Percentiles rank a stretch among this genome's conserved stretches.
These are phyloP conservation scores for Blastobasis adustella DNA, from an alignment of 2,888 invertebrate genomes.

Conservation along the genomic window DNA sequence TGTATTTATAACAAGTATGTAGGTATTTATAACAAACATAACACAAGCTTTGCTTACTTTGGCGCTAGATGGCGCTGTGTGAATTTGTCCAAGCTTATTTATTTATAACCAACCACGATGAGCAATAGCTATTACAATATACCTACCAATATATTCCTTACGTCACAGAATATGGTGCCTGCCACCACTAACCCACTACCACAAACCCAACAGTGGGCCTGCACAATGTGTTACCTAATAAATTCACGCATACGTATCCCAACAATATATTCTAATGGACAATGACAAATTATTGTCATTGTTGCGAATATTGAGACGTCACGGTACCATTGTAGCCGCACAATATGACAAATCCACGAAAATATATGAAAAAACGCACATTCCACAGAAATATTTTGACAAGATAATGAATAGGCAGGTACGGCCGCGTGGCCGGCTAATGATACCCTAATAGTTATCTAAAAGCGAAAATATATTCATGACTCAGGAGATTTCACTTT, in stretches of 20 bases:
- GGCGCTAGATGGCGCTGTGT: no score
- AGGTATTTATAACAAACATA: no score
- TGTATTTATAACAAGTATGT: no score
- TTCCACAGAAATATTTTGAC: constrained; percentile 69
- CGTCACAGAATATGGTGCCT: no score
- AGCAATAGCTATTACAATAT: no score
- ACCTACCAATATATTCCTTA: no score
- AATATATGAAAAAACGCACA: constrained; percentile 35
- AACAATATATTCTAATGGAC: constrained; percentile 70
- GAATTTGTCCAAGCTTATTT: no score
- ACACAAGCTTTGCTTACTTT: no score
- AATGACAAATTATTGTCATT: constrained; percentile 70
- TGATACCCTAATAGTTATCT: constrained; percentile 51
- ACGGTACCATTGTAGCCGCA: constrained; percentile 44
- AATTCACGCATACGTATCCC: constrained; percentile 15
- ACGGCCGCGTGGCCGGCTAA: constrained; percentile 47
- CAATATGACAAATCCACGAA: constrained; percentile 64
- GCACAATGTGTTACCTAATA: neutral
- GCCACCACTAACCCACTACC: no score
- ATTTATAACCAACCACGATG: no score
- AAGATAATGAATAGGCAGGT: constrained; percentile 66
- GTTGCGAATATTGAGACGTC: constrained; percentile 65
- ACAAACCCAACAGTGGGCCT: neutral
- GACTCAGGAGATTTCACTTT: constrained; percentile 5
- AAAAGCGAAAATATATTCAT: constrained; percentile 13